Base-by-base conservation (phyloP, 1,140 invertebrate genomes). In the Physella acuta region DNA sequence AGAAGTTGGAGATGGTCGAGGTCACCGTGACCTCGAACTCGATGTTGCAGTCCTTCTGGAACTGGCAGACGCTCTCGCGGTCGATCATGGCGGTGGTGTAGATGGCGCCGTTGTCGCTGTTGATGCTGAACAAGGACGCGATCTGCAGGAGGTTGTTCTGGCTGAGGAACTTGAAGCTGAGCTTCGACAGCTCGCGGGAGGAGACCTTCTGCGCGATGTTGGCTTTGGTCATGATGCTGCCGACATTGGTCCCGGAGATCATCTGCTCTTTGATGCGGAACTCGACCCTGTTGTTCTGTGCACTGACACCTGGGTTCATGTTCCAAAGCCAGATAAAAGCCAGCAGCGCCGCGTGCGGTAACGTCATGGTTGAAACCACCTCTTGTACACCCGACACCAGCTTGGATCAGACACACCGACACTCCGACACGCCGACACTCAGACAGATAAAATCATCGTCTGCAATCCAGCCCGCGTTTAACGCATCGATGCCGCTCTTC, bases 21-120 rank as follows among this genome's bases (percentile, higher is more conserved):
- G 67, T 65, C 11, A 81, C 76, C 5, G 77, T 74, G 51, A 81
- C 80, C 53, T 75, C 75, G 61, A 82, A 78, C 24, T 70, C 71
- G 1, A 78, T 61, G 28, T 68, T 49, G 70, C 81, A 82, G 3
- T 52, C 70, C 0, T 60, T 51, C 26, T 70, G 56, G 59, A 75
- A 75, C 61, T 73, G 71, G 58, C 75, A 76, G 5, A 80, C 64
- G 26, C 68, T 72, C 71, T 82, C 81, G 11, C 81, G 67, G 69
- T 82, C 79, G 0, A 82, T 76, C 31, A 75, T 72, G n/a, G 72
- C 71, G 31, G 71, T 72, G 2, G 81, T 80, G 53, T 67, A 75
- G 24, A 82, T 73, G 26, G 68, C 73, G 26, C 81, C 77, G n/a
- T 75, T 73, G 39, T 74, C 71, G 5, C 72, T 65, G 49, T 76